Evolutionary conservation across 1,140 invertebrate species (phyloP), one percentile per base, ranked within the genome.

Genomic region (Ridgeia piscesae): DNA sequence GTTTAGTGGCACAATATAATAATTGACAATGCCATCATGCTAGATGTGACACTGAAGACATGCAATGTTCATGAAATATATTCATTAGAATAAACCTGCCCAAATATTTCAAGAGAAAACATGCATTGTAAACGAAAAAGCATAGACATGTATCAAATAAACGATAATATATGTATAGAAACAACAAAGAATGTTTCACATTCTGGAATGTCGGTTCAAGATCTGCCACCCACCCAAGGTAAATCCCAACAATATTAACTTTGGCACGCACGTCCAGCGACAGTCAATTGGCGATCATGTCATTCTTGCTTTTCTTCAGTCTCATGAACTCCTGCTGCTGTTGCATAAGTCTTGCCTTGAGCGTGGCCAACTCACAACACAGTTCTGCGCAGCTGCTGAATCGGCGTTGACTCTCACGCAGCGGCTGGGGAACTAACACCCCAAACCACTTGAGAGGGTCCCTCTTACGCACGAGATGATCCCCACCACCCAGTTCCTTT

Each of bases 401-500:
- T 89, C 93, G 92, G 0, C 33, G 89, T 91, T 95, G 94, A 91
- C 94, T 94, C n/a, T 94, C 93, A 88, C 94, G 88, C 88, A 95
- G 91, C 91, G 90, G 92, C 92, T 95, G 94, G 27, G 94, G 94
- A n/a, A 95, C 94, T 33, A 95, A 92, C 33, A 95, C 94, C 17
- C 94, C 94, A 94, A 95, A 95, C 94, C 94, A 95, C 88, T 94
- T 94, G 6, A 95, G 58, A 27, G 94, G 94, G 91, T 95, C 94
- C 34, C 35, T 90, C 33, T 42, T 34, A 0, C 17, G 34, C 2
- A 42, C 17, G 4, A 33, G 6, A 90, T n/a, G 33, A 14, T 90
- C 89, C 35, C 35, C 89, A 33, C 89, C 35, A n/a, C 33, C 89
- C 0, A 42, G 27, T 2, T 77, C 58, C 14, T 77, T 77, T 21